These are phyloP conservation scores for Drosophila ficusphila DNA, from an alignment of 1,140 invertebrate species.

Conservation along the genomic window DNA sequence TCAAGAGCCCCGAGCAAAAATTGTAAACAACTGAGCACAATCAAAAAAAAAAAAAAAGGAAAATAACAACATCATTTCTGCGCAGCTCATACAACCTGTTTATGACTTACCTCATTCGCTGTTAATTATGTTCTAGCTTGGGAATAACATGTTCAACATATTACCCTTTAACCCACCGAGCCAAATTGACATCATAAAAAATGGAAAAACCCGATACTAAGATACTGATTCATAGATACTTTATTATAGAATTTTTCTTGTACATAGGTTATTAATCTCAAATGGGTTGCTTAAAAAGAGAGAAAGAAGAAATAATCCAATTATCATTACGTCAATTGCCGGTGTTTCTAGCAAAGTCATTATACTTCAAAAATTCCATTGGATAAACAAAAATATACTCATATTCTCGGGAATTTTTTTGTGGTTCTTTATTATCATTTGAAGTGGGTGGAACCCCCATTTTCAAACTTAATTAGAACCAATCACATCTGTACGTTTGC, in stretches of 20 bases:
- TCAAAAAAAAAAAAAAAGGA: constrained; percentile 11
- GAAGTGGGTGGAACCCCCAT: not conserved
- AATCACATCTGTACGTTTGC: not conserved
- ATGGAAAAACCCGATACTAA: too few species aligned
- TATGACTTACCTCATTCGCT: not conserved
- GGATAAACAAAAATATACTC: not conserved
- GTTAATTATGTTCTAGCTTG: constrained; percentile 32
- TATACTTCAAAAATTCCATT: not conserved
- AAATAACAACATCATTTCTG: constrained; percentile 44
- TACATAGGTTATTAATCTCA: too few species aligned
- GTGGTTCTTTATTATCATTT: not conserved
- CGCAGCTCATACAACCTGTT: constrained; percentile 35
- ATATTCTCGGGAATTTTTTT: not conserved
- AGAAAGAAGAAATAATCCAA: not conserved
- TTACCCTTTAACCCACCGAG: not conserved
- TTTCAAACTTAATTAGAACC: not conserved
- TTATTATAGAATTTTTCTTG: too few species aligned
- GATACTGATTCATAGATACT: too few species aligned
- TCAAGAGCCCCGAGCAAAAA: constrained; percentile 27
- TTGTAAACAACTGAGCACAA: constrained; percentile 11
- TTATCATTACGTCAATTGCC: not conserved
- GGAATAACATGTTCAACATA: not conserved
- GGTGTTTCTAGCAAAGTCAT: not conserved
- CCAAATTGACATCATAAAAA: not conserved
- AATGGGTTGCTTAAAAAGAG: not conserved